phyloP scores from a whole-genome alignment of 2,888 invertebrate species.

The Poecilus cupreus region DNA sequence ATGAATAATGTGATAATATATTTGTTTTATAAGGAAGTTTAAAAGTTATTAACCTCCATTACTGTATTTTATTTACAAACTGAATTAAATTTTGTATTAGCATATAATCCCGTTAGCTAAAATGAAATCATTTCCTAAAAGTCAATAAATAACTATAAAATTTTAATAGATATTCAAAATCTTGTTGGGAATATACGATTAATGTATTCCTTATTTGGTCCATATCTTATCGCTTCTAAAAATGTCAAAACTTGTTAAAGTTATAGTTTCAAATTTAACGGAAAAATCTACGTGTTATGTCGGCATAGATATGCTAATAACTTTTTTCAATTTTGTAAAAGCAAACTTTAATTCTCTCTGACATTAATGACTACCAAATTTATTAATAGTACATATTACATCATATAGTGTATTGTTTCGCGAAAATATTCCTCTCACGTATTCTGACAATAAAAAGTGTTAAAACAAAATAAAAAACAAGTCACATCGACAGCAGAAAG shows the following conservation, averaged over 20 bases:
- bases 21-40: too few species aligned
- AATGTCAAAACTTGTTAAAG: conserved; percentile 16
- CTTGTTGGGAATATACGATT: conserved; percentile 21
- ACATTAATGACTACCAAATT: conserved; percentile 17
- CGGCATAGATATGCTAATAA: neutral
- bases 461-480: conserved; percentile 33
- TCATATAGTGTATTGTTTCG: neutral
- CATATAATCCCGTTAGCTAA: conserved; percentile 5
- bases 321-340: conserved; percentile 18
- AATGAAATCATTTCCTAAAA: conserved; percentile 7
- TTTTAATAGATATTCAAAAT: conserved; percentile 10
- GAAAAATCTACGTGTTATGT: neutral
- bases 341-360: conserved; percentile 12
- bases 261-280: conserved; percentile 18
- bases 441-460: conserved; percentile 24
- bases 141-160: conserved; percentile 25
- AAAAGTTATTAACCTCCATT: neutral
- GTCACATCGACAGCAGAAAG: conserved; percentile 30
- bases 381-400: neutral
- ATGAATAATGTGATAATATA: too few species aligned
- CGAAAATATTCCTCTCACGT: conserved; percentile 25
- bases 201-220: neutral
- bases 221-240: conserved; percentile 9
- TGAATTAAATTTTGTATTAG: neutral
- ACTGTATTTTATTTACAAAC: conserved; percentile 11